phyloP scores from a whole-genome alignment of 1,140 invertebrate genomes.

The Drosophila nikananu region DNA sequence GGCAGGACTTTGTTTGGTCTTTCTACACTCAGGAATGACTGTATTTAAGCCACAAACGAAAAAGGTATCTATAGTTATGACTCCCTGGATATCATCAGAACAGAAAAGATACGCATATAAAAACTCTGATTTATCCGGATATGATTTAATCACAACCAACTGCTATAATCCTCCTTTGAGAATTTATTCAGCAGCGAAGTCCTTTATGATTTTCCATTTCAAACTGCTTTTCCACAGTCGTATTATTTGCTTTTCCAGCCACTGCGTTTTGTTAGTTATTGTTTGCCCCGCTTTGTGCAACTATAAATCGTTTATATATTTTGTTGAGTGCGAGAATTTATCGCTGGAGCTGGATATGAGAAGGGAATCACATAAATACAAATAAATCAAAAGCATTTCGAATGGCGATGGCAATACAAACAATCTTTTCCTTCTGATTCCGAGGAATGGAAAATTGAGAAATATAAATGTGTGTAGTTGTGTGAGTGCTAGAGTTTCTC shows the following conservation, averaged over 20 bases:
- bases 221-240: conserved; percentile 4
- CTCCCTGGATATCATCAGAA: neutral
- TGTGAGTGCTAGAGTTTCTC: neutral
- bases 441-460: conserved; percentile 56
- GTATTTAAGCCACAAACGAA: no score
- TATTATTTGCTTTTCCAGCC: conserved; percentile 17
- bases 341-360: conserved; percentile 71
- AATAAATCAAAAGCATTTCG: conserved; percentile 81
- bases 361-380: conserved; percentile 80
- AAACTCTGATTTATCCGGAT: neutral
- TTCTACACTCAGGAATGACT: no score
- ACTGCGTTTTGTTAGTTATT: conserved; percentile 49
- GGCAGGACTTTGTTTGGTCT: no score
- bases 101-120: neutral
- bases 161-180: conserved; percentile 33
- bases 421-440: conserved; percentile 49
- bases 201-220: conserved; percentile 38
- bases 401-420: conserved; percentile 68
- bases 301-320: conserved; percentile 83
- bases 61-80: no score
- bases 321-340: conserved; percentile 81
- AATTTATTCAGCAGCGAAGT: conserved; percentile 65
- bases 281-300: conserved; percentile 65
- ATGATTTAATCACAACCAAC: conserved; percentile 5
- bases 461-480: conserved; percentile 35